Base-by-base conservation (phyloP, 1,140 invertebrate species). In the Procambarus virginalis region DNA sequence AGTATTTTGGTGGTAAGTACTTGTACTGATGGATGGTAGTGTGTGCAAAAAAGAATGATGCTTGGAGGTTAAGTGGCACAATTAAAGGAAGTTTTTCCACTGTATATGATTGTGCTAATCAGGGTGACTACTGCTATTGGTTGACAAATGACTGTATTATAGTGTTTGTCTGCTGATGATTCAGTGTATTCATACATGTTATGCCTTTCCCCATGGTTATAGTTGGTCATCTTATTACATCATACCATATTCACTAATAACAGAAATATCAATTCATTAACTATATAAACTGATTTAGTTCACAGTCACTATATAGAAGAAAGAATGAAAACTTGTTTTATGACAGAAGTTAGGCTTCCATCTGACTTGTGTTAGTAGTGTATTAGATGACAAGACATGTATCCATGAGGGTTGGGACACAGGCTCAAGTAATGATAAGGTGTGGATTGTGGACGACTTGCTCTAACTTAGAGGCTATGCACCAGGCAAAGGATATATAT, bases 341-440 rank as follows among this genome's bases (percentile, higher is more conserved):
- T 34, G 6, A 4, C 6, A 9, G n/a, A 58, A n/a, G 20, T 80
- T 20, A 58, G 22, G 48, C 22, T 4, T 34, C 22, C 10, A 34
- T 34, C 68, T 80, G 51, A 64, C 17, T 34, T 80, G 49, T 55
- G 51, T 8, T 55, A 58, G 22, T 51, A n/a, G 12, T 55, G 78
- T 10, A 84, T 68, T 10, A 68, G 78, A 87, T 77, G 70, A 51
- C 55, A 87, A 64, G 58, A 34, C 22, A 64, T 73, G n/a, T 87
- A 70, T 64, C 86, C 78, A 73, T 80, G 86, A 58, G 78, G 77
- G 12, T 68, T 70, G 64, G 77, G 46, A 87, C 55, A 64, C 73
- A 73, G 78, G 86, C 86, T 87, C 86, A 87, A 87, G 79, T 87
- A 87, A 87, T 87, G 86, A 87, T 87, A 87, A 87, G 86, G 64